These are phyloP conservation scores for Molorchus minor DNA, from an alignment of 2,888 invertebrate genomes.

Conservation along the genomic window DNA sequence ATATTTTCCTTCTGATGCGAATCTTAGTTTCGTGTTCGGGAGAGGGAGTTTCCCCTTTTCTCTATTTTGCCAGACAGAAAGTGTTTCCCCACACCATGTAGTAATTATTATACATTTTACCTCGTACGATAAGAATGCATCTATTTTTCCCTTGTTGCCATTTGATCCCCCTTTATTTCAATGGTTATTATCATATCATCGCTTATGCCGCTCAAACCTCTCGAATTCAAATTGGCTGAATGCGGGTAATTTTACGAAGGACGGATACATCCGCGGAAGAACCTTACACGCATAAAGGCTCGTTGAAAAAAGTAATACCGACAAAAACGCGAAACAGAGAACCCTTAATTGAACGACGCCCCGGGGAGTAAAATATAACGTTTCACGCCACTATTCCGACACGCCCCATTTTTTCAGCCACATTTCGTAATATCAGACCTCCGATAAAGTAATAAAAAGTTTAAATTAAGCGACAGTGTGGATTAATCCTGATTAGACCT, in stretches of 20 bases:
- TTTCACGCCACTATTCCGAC: not conserved
- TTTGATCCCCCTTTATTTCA: too few relatives aligned
- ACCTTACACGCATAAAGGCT: constrained; percentile 5
- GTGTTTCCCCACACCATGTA: too few relatives aligned
- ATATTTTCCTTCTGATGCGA: too few relatives aligned
- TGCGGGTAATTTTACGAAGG: not conserved
- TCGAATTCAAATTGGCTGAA: not conserved
- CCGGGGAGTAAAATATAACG: constrained; percentile 8
- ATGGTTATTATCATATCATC: not conserved
- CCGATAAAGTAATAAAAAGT: constrained; percentile 12
- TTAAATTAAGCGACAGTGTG: constrained; percentile 10
- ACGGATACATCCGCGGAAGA: not conserved
- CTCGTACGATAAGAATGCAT: too few relatives aligned
- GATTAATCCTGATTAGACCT: constrained; percentile 10
- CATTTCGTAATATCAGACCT: not conserved
- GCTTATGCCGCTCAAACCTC: not conserved
- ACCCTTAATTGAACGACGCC: constrained; percentile 17
- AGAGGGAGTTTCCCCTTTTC: too few relatives aligned
- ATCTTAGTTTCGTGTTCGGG: too few relatives aligned
- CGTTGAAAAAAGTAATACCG: constrained; percentile 5
- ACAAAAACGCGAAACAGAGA: constrained; percentile 16
- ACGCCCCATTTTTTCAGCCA: not conserved
- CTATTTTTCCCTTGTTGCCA: too few relatives aligned
- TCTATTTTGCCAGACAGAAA: too few relatives aligned
- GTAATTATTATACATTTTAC: too few relatives aligned